phyloP scores from a whole-genome alignment of 2,797 vertebrate genomes.

The Chromis chromis region DNA sequence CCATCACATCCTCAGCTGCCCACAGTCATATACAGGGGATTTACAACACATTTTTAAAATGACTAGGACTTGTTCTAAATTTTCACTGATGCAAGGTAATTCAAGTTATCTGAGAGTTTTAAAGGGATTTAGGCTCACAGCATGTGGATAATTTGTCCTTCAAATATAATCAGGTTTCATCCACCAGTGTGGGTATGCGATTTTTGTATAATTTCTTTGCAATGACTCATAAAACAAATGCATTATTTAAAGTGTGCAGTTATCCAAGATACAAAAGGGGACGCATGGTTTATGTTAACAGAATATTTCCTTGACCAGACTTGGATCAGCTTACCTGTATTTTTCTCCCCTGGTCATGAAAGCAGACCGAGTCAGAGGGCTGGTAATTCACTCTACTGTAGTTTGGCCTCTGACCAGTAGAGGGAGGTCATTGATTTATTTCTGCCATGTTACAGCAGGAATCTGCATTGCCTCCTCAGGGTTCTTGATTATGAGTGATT shows the following conservation, averaged over 20 bases:
- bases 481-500: conserved; percentile 80
- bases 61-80: conserved; percentile 31
- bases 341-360: conserved; percentile 26
- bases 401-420: conserved; percentile 83
- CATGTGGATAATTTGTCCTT: conserved; percentile 42
- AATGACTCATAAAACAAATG: background rate
- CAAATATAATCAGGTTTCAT: conserved; percentile 17
- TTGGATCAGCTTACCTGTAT: conserved; percentile 9
- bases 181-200: background rate
- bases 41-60: conserved; percentile 47
- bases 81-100: conserved; percentile 31
- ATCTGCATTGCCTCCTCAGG: conserved; percentile 67
- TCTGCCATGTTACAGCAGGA: conserved; percentile 71
- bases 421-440: conserved; percentile 85
- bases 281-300: conserved; percentile 9
- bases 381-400: conserved; percentile 71
- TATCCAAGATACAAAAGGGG: conserved; percentile 9
- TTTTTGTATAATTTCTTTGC: conserved; percentile 18
- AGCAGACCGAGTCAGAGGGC: conserved; percentile 29
- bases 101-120: conserved; percentile 42
- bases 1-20: conserved; percentile 55
- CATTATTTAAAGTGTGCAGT: background rate
- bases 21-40: conserved; percentile 42
- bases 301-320: conserved; percentile 28
- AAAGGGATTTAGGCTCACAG: conserved; percentile 40